phyloP scores from a whole-genome alignment of 2,113 vertebrate species.

The Cyprinus carpio region DNA sequence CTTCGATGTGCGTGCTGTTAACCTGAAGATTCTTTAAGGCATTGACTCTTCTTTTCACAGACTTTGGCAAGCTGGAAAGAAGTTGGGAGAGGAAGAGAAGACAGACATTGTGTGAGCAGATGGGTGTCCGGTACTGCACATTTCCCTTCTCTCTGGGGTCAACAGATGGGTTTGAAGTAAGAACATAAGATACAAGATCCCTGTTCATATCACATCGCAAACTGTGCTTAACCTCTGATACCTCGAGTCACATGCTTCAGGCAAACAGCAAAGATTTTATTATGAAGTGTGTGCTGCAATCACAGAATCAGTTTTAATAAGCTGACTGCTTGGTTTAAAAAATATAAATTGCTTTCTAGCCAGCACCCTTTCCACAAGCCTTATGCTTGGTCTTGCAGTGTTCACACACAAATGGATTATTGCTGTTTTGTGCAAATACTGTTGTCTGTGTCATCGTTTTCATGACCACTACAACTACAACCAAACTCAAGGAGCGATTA shows the following conservation, averaged over 20 bases:
- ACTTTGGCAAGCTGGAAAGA: constrained; percentile 74
- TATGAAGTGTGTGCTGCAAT: too few relatives aligned
- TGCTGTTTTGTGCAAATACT: background rate
- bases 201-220: background rate
- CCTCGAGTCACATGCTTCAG: background rate
- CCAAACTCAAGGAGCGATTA: background rate
- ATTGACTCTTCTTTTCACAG: constrained; percentile 83
- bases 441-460: background rate
- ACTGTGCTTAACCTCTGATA: too few relatives aligned
- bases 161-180: background rate
- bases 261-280: background rate
- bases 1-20: constrained; percentile 84
- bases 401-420: background rate
- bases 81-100: background rate
- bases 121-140: constrained; percentile 20
- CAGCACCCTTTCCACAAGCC: background rate
- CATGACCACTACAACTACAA: background rate
- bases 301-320: background rate
- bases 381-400: background rate
- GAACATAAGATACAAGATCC: background rate
- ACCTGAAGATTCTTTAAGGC: constrained; percentile 86
- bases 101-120: constrained; percentile 21
- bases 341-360: too few relatives aligned
- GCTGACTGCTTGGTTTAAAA: background rate
- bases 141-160: constrained; percentile 24